Percentiles rank a stretch among this genome's conserved stretches.
Conservation (phyloP, 2,888 invertebrate genomes). For the Teleiodes luculella region DNA sequence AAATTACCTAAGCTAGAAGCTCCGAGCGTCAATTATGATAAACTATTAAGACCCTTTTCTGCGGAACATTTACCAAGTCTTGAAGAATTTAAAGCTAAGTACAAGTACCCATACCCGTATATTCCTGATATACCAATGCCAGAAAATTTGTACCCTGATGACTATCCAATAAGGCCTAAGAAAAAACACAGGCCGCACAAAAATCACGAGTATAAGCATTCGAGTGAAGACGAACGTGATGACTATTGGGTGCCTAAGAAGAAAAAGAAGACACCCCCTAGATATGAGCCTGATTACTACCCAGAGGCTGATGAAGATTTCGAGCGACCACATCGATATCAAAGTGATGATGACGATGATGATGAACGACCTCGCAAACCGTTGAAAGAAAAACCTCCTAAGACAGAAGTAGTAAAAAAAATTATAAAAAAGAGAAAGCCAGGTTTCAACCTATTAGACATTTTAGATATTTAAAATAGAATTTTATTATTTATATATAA, state of each 20-base stretch:
- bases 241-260: conserved; percentile 69
- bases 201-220: conserved; percentile 40
- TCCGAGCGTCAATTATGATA: conserved; percentile 25
- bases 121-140: conserved; percentile 47
- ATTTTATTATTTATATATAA: conserved; percentile 12
- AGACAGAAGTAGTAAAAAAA: conserved; percentile 59
- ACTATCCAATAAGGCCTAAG: conserved; percentile 51
- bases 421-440: conserved; percentile 64
- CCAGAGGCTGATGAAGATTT: conserved; percentile 56
- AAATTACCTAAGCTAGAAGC: conserved; percentile 48
- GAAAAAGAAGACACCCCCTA: conserved; percentile 51
- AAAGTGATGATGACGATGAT: conserved; percentile 41
- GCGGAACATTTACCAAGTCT: not conserved
- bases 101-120: conserved; percentile 38
- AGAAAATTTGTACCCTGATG: conserved; percentile 53
- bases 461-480: conserved; percentile 61
- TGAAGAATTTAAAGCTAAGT: conserved; percentile 26
- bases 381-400: conserved; percentile 36
- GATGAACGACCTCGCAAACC: conserved; percentile 48
- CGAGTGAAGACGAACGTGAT: conserved; percentile 50
- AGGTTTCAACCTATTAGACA: conserved; percentile 61
- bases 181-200: conserved; percentile 57
- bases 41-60: conserved; percentile 12
- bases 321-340: conserved; percentile 47
- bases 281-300: conserved; percentile 51